Conservation (phyloP, 2,888 invertebrate genomes). For the Coleophora flavipennella region DNA sequence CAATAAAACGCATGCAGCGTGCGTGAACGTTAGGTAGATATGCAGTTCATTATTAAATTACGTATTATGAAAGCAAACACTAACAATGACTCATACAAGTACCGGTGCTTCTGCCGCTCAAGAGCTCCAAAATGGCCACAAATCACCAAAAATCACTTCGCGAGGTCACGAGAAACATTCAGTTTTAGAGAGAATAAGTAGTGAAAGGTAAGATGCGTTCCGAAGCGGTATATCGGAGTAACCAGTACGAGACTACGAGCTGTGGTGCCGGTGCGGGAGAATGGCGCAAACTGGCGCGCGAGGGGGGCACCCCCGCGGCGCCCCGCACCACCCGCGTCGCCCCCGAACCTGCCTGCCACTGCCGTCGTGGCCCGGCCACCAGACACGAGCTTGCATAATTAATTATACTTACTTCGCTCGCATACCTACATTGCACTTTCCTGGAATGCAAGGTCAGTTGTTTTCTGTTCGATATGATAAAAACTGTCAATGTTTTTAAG, state of each 20-base stretch:
- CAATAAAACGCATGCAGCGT: conserved; percentile 5
- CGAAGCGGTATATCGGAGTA: conserved; percentile 54
- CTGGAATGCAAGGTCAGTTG: conserved; percentile 58
- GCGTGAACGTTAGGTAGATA: too few species aligned
- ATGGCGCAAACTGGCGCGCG: conserved; percentile 63
- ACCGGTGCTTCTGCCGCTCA: conserved; percentile 42
- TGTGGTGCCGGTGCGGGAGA: conserved; percentile 62
- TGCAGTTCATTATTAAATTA: conserved; percentile 6
- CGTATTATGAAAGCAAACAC: conserved; percentile 30
- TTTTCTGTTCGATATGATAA: conserved; percentile 15
- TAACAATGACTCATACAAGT: conserved; percentile 49
- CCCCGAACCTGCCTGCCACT: conserved; percentile 19
- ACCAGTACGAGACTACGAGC: conserved; percentile 44
- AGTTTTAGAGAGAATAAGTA: conserved; percentile 46
- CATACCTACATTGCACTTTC: conserved; percentile 55
- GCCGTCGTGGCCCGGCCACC: conserved; percentile 33
- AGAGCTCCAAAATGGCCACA: conserved; percentile 51
- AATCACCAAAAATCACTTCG: conserved; percentile 65
- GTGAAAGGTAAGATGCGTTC: conserved; percentile 67
- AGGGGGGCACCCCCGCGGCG: conserved; percentile 28
- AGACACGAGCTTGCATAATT: conserved; percentile 66
- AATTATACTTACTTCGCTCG: conserved; percentile 41
- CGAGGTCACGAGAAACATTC: conserved; percentile 51
- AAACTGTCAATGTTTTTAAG: too few species aligned
- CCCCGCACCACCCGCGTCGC: conserved; percentile 14